A percentile compares a stretch with the other conserved stretches of the same genome.
phyloP scores from a whole-genome alignment of 2,888 invertebrate genomes.

The Axea sp. region DNA sequence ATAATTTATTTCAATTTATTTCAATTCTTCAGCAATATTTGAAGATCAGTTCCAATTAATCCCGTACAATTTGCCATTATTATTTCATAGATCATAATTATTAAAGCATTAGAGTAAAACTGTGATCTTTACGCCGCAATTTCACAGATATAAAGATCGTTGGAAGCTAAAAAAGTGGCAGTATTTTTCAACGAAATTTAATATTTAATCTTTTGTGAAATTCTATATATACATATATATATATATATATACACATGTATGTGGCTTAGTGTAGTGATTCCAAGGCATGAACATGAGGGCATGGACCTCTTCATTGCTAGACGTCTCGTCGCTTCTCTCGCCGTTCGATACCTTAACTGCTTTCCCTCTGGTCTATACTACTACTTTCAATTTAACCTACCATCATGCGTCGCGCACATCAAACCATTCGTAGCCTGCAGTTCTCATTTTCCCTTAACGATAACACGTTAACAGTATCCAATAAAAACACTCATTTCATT shows the following conservation, averaged over 20 bases:
- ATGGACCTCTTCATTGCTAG: conserved; percentile 55
- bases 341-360: conserved; percentile 59
- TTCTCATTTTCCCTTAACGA: conserved; percentile 57
- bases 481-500: conserved; percentile 50
- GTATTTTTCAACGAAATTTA: conserved; percentile 25
- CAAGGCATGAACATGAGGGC: conserved; percentile 47
- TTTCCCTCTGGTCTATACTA: conserved; percentile 50
- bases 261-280: conserved; percentile 36
- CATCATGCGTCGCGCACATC: conserved; percentile 56
- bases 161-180: background rate
- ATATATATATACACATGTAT: too few relatives aligned
- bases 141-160: too few relatives aligned
- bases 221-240: too few relatives aligned
- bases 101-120: too few relatives aligned
- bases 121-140: too few relatives aligned
- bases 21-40: too few relatives aligned
- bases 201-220: conserved; percentile 44
- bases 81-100: too few relatives aligned
- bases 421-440: conserved; percentile 46
- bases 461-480: conserved; percentile 49
- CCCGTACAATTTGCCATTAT: too few relatives aligned
- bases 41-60: too few relatives aligned
- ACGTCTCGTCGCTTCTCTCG: conserved; percentile 53
- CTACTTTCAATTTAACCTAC: conserved; percentile 59
- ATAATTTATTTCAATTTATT: too few relatives aligned